Percentiles rank a stretch among this genome's conserved stretches.
phyloP scores from a whole-genome alignment of 2,797 vertebrate genomes.

The Heteromormyrus szaboi region DNA sequence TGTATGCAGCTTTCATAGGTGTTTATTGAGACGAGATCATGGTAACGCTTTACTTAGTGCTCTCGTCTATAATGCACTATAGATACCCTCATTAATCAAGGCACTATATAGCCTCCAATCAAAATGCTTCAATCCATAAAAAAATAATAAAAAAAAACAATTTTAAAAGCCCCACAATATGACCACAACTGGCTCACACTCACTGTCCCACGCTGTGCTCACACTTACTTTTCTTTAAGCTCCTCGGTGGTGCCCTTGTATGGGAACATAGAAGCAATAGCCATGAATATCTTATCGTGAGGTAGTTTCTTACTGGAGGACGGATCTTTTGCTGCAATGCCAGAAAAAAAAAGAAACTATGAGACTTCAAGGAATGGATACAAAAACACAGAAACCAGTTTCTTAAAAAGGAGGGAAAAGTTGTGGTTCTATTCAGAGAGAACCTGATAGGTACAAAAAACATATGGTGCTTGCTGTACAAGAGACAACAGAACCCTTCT shows the following conservation, averaged over 20 bases:
- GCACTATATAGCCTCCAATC: neutral
- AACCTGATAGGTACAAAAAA: neutral
- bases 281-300: constrained; percentile 91
- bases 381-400: neutral
- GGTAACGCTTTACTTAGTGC: neutral
- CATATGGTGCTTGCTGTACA: neutral
- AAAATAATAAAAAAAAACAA: neutral
- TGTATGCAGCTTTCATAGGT: neutral
- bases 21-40: neutral
- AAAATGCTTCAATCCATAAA: neutral
- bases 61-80: neutral
- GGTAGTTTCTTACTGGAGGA: constrained; percentile 77
- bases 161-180: neutral
- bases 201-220: neutral
- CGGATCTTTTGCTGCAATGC: constrained; percentile 66
- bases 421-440: neutral
- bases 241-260: constrained; percentile 91
- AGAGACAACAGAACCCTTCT: neutral
- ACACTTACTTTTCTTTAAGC: constrained; percentile 89
- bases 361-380: neutral
- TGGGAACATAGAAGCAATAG: constrained; percentile 95
- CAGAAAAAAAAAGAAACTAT: neutral
- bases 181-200: neutral
- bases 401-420: neutral
- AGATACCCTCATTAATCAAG: neutral